Evolutionary conservation across 2,113 vertebrate species (phyloP).

Genomic region (Elachura formosa): DNA sequence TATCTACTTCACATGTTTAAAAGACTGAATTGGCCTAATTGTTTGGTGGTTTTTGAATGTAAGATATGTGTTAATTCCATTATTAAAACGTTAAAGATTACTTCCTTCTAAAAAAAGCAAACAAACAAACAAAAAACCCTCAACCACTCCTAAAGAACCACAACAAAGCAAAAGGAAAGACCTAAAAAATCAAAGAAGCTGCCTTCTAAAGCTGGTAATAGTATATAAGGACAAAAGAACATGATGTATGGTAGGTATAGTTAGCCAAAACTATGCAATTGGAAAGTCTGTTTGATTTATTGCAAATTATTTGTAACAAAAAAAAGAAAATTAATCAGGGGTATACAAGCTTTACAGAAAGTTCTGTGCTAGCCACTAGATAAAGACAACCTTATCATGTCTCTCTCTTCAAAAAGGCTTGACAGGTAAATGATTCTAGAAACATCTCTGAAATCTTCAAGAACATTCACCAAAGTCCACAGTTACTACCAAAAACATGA

Average conservation of each 20-base stretch:
- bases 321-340: neutral
- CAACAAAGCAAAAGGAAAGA: neutral
- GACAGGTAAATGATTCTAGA: neutral
- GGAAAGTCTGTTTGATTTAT: neutral
- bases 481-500: neutral
- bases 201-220: neutral
- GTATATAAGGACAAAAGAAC: neutral
- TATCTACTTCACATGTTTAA: neutral
- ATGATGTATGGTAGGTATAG: neutral
- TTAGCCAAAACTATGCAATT: neutral
- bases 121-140: neutral
- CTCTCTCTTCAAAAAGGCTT: neutral
- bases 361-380: neutral
- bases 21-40: neutral
- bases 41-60: neutral
- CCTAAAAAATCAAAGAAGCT: fast-evolving
- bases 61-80: neutral
- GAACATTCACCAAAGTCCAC: neutral
- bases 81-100: neutral
- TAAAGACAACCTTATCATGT: neutral
- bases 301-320: neutral
- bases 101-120: neutral
- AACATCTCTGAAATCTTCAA: neutral
- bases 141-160: fast-evolving
- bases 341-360: neutral